These are phyloP conservation scores for Keiferia lycopersicella DNA, from an alignment of 2,888 invertebrate species.

Conservation along the genomic window DNA sequence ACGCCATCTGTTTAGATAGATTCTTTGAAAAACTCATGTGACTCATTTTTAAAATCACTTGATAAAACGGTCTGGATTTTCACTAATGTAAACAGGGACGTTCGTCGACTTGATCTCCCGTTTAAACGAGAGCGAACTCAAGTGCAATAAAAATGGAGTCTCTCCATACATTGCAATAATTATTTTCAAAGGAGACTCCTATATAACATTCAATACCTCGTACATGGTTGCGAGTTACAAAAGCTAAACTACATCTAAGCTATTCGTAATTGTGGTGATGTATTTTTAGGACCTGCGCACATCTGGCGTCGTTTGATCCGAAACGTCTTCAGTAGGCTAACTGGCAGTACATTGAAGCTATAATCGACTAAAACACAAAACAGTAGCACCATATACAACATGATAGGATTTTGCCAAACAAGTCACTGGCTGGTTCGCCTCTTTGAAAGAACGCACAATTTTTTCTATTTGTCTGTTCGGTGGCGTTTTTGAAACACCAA, in stretches of 20 bases:
- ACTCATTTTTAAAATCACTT: neutral
- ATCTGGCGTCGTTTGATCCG: constrained; percentile 33
- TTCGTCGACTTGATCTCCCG: neutral
- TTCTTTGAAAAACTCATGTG: neutral
- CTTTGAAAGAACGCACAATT: constrained; percentile 16
- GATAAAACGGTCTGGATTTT: neutral
- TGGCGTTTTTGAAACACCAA: too few species aligned
- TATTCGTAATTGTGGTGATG: constrained; percentile 36
- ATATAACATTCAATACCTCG: constrained; percentile 19
- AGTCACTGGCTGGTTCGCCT: constrained; percentile 35
- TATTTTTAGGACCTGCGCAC: constrained; percentile 28
- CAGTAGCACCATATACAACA: constrained; percentile 80
- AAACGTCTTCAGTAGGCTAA: constrained; percentile 43
- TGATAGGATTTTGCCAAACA: constrained; percentile 64
- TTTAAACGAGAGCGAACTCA: neutral
- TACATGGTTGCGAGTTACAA: constrained; percentile 58
- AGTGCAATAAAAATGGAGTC: constrained; percentile 15
- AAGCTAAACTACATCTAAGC: constrained; percentile 65
- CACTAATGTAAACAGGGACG: neutral
- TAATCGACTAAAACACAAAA: constrained; percentile 73
- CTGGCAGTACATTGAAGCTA: constrained; percentile 69
- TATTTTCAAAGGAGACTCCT: constrained; percentile 23
- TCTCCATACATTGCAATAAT: constrained; percentile 32
- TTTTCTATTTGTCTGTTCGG: too few species aligned
- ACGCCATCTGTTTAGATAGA: too few species aligned